Evolutionary conservation across 2,888 invertebrate genomes (phyloP), one percentile per base, ranked within the genome.

Genomic region (Plagiodera versicolora): DNA sequence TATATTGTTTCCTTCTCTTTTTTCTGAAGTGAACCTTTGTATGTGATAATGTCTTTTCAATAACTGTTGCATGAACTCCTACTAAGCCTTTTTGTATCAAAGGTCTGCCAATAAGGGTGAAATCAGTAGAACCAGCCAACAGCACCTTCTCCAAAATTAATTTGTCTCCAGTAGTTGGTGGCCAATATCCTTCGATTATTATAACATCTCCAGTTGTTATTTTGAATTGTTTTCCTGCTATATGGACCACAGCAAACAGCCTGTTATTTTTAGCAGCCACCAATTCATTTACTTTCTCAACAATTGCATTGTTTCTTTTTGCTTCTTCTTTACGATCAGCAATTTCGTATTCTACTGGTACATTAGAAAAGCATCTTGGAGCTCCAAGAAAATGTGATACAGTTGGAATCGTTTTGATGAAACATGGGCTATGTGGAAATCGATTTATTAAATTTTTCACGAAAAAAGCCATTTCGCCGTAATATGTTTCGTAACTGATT

Each of bases 121-220:
- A 95, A 75, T 94, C 91, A 66, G 84, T 84, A 4, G 87, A 85
- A 0, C 92, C 95, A 1, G 91, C 89, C 18, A 93, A 74, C 51
- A 95, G 75, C 1, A 95, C 91, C 83, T 95, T 95, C 72, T 95
- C 92, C 49, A 95, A 79, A 64, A 85, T 87, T 55, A 95, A 85
- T 79, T 87, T 81, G 74, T 95, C 94, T 0, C 94, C 92, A 57
- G 87, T 84, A 54, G 86, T 87, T 1, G 94, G 93, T 28, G 91
- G 89, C 92, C 94, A 94, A 73, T 88, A 87, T 0, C 92, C 92
- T 79, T 92, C 90, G 0, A 95, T 82, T 0, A 94, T 83, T 24
- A 95, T 84, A 2, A 95, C 81, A 80, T 95, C 95, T n/a, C 91
- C 93, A 60, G 88, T 84, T 0, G 94, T 93, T 0, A 95, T 84